Evolutionary conservation across 2,888 invertebrate species (phyloP).

Genomic region (Andrena flavipes): DNA sequence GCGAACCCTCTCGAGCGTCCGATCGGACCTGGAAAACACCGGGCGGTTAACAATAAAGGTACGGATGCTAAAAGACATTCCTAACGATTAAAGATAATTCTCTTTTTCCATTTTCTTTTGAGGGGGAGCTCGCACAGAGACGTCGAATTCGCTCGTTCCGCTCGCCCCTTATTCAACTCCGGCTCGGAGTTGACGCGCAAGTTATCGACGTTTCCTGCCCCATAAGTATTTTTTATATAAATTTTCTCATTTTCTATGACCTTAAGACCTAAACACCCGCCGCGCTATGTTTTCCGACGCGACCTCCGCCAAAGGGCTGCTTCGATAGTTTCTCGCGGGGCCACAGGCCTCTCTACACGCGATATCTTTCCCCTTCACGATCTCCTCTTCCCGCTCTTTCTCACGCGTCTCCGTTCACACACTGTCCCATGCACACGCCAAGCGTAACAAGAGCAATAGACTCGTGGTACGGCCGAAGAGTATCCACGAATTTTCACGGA

Average conservation of each 20-base stretch:
- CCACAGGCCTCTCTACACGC: constrained; percentile 21
- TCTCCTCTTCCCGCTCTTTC: background rate
- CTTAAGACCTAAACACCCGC: constrained; percentile 68
- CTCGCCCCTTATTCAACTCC: constrained; percentile 7
- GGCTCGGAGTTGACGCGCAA: constrained; percentile 66
- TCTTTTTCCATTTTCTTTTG: constrained; percentile 32
- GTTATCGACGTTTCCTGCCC: constrained; percentile 73
- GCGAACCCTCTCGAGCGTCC: background rate
- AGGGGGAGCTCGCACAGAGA: constrained; percentile 37
- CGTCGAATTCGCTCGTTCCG: constrained; percentile 15
- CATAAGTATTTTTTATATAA: constrained; percentile 52
- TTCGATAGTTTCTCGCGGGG: constrained; percentile 34
- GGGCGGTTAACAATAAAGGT: constrained; percentile 47
- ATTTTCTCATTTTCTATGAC: constrained; percentile 30
- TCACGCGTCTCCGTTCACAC: constrained; percentile 3
- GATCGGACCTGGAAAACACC: constrained; percentile 25
- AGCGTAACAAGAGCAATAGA: constrained; percentile 51
- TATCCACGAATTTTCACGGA: constrained; percentile 56
- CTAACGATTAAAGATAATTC: constrained; percentile 43
- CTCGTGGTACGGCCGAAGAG: constrained; percentile 63
- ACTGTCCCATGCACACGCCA: constrained; percentile 17
- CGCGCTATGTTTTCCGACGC: constrained; percentile 18
- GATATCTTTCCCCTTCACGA: background rate
- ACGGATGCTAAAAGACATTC: constrained; percentile 15
- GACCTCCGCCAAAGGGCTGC: constrained; percentile 9